Evolutionary conservation across 2,113 vertebrate genomes (phyloP).

Genomic region (Sminthopsis crassicaudata): DNA sequence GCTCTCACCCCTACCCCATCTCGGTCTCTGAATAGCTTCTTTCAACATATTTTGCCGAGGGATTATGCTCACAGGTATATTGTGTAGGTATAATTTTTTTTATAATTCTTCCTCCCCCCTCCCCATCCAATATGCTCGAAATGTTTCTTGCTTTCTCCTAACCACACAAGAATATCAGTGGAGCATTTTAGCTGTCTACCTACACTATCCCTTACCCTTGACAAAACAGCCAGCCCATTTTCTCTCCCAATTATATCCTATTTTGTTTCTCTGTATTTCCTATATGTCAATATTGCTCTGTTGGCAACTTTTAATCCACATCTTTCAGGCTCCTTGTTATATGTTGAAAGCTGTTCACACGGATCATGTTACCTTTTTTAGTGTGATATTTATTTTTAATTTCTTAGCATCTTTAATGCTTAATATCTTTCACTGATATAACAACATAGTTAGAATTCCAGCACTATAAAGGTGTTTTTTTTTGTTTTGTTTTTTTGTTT

Average conservation of each 20-base stretch:
- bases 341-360: background rate
- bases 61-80: background rate
- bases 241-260: background rate
- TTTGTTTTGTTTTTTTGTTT: too few species aligned
- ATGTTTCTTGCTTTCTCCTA: background rate
- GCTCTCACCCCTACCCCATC: background rate
- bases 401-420: background rate
- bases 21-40: background rate
- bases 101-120: background rate
- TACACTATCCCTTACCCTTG: background rate
- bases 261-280: background rate
- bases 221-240: background rate
- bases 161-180: background rate
- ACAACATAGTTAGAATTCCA: background rate
- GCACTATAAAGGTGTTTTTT: background rate
- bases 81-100: background rate
- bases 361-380: background rate
- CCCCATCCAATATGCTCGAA: background rate
- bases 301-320: background rate
- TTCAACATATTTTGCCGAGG: background rate
- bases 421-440: background rate
- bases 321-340: background rate
- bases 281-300: background rate
- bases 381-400: background rate
- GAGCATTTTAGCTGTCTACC: background rate